Evolutionary conservation across 2,797 vertebrate species (phyloP), one percentile per base, ranked within the genome.

Genomic region (Sebastes taczanowskii): DNA sequence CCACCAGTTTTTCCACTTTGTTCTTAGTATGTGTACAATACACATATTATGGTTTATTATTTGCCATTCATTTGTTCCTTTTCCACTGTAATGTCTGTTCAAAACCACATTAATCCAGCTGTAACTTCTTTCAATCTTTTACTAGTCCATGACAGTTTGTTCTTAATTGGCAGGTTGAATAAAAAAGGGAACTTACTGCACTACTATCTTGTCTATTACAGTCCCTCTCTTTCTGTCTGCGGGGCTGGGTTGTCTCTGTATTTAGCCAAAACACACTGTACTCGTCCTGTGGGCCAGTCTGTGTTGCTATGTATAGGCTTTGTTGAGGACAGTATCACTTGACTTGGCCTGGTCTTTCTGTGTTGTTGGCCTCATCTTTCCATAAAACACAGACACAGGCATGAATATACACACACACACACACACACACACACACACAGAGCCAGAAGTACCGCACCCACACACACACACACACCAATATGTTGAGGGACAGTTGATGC

Each of bases 291-390:
- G 76, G 87, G 85, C 75, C 83, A 14, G 80, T 77, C 83, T 88
- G 86, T 89, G 89, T 77, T 90, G 78, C 85, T 91, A 90, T 87
- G 86, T 90, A 91, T 90, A 90, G 91, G 73, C 83, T 90, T 83
- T 88, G 86, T 88, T 87, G 81, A 86, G 79, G 80, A 86, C 85
- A 72, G 86, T 77, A 86, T 89, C 85, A 78, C 86, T 90, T 86
- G 88, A 90, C 86, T 89, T 80, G 79, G 78, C 80, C 74, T 80
- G 78, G 73, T 87, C 83, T 74, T 78, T 78, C 86, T 77, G 71
- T 80, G 77, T 77, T 63, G 77, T 79, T 83, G 71, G 81, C 59
- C 72, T 85, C 59, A 76, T 85, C 87, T 86, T 88, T 89, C 83
- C 65, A 85, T 80, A 68, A 87, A 87, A 84, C 76, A 74, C 64